Evolutionary conservation across 1,140 invertebrate species (phyloP).

Genomic region (Neodiprion virginianus): DNA sequence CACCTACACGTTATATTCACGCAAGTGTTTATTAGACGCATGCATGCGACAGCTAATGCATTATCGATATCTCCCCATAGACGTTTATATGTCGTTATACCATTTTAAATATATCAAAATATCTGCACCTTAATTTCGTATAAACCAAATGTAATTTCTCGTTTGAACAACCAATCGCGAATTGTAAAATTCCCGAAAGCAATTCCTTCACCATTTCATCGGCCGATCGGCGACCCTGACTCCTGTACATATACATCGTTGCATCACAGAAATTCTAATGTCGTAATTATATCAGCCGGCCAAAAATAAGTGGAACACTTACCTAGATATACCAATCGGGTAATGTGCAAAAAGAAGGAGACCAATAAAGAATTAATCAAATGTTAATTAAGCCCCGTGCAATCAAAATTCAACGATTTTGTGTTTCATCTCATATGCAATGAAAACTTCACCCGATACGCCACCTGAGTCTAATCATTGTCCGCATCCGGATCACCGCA

Average conservation of each 20-base stretch:
- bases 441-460: not conserved
- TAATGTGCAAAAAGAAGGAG: not conserved
- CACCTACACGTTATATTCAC: too few species aligned
- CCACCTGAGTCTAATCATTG: not conserved
- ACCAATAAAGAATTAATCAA: not conserved
- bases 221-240: not conserved
- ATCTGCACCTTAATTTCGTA: too few species aligned
- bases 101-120: too few species aligned
- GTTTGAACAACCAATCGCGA: not conserved
- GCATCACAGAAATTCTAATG: not conserved
- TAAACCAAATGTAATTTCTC: not conserved
- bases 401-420: not conserved
- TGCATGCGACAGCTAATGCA: not conserved
- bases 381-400: not conserved
- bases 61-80: too few species aligned
- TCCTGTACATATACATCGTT: not conserved
- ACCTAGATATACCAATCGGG: not conserved
- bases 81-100: too few species aligned
- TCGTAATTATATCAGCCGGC: not conserved
- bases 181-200: not conserved
- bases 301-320: not conserved
- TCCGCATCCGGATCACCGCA: not conserved
- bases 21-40: not conserved
- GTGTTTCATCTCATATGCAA: not conserved
- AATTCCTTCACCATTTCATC: not conserved